phyloP scores from a whole-genome alignment of 2,888 invertebrate genomes.

The Kryphioiulus occultus region DNA sequence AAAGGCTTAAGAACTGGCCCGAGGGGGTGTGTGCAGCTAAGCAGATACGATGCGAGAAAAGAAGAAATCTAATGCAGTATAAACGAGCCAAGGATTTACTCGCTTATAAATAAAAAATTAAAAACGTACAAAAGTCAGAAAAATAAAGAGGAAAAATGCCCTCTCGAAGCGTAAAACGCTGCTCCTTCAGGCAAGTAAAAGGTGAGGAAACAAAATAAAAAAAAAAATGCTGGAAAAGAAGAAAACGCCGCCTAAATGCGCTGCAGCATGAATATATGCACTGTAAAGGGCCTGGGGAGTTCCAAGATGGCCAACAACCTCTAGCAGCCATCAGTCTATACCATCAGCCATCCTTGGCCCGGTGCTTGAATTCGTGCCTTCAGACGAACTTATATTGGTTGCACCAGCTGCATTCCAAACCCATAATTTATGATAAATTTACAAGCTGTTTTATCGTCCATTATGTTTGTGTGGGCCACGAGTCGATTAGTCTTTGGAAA shows the following conservation, averaged over 20 bases:
- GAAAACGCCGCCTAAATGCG: background rate
- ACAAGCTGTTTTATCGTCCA: background rate
- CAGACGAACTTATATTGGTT: background rate
- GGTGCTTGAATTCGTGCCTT: background rate
- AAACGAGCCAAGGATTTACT: background rate
- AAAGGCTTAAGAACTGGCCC: background rate
- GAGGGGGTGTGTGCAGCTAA: background rate
- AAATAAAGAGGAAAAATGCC: background rate
- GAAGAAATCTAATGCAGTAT: background rate
- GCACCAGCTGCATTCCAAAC: background rate
- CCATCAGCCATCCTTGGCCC: background rate
- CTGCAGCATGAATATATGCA: background rate
- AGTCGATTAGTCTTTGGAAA: background rate
- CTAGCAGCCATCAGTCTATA: constrained; percentile 14
- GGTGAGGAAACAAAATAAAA: background rate
- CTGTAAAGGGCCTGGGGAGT: background rate
- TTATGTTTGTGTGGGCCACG: background rate
- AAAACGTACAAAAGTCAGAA: background rate
- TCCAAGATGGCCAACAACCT: background rate
- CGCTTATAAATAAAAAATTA: background rate
- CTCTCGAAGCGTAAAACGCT: background rate
- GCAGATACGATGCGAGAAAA: background rate
- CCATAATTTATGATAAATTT: background rate
- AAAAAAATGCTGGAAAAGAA: background rate
- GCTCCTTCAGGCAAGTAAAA: constrained; percentile 2